A percentile compares a stretch with the other conserved stretches of the same genome.
These are phyloP conservation scores for Huso huso DNA, from an alignment of 2,797 vertebrate genomes.

Conservation along the genomic window DNA sequence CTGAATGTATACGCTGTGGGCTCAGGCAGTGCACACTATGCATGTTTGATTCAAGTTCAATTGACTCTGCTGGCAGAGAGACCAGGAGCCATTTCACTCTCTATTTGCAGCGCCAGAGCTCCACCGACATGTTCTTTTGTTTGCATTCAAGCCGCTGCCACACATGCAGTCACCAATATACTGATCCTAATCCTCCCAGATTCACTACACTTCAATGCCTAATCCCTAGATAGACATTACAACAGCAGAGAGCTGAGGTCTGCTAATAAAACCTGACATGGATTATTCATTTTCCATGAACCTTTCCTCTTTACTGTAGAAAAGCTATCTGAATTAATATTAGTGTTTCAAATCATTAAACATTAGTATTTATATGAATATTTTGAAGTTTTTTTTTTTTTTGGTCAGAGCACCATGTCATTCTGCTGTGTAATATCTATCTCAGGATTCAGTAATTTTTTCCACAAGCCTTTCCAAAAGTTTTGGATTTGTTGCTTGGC, in stretches of 20 bases:
- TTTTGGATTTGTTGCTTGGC: background rate
- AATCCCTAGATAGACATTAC: slow-evolving; percentile 68
- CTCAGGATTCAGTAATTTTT: no score
- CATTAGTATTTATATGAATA: no score
- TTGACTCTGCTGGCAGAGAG: slow-evolving; percentile 71
- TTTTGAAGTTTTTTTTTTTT: no score
- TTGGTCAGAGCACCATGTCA: no score
- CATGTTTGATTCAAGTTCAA: slow-evolving; percentile 95
- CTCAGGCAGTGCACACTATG: slow-evolving; percentile 55
- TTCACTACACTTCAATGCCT: slow-evolving; percentile 56
- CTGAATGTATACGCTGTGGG: slow-evolving; percentile 67
- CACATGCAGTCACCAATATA: slow-evolving; percentile 70
- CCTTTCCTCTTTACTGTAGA: no score
- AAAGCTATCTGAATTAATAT: no score
- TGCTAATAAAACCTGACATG: slow-evolving; percentile 58
- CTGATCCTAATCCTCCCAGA: slow-evolving; percentile 71
- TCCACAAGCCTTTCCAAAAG: background rate
- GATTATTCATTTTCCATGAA: slow-evolving; percentile 33
- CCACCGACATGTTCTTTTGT: slow-evolving; percentile 75
- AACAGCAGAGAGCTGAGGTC: slow-evolving; percentile 49
- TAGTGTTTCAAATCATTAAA: no score
- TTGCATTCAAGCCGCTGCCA: slow-evolving; percentile 73
- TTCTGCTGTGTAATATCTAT: no score
- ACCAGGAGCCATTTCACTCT: slow-evolving; percentile 66
- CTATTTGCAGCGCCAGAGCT: slow-evolving; percentile 72